Conservation (phyloP, 1,140 invertebrate species). For the Saccostrea cuccullata region DNA sequence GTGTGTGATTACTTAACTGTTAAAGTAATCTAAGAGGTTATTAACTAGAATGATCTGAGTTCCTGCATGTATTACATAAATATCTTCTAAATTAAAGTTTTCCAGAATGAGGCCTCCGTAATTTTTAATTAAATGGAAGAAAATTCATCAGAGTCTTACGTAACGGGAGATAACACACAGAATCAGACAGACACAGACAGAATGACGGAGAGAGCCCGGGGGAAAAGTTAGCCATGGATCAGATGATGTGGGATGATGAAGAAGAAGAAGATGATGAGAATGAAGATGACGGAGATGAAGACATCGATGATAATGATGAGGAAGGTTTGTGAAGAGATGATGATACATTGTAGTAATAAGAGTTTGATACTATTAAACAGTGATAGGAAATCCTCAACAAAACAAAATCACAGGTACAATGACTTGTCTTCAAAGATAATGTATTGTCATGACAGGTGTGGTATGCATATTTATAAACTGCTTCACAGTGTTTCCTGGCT, state of each 20-base stretch:
- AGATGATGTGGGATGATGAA: neutral
- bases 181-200: neutral
- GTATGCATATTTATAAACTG: neutral
- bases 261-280: conserved; percentile 43
- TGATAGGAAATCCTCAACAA: no score
- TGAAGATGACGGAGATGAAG: conserved; percentile 55
- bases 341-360: neutral
- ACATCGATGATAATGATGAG: conserved; percentile 57
- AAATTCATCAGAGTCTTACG: neutral
- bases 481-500: neutral
- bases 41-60: neutral
- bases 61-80: neutral
- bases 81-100: neutral
- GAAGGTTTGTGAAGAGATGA: conserved; percentile 49
- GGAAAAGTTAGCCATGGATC: neutral
- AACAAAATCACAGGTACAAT: no score
- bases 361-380: no score
- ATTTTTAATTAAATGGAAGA: neutral
- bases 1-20: neutral
- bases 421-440: neutral
- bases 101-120: neutral
- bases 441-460: no score
- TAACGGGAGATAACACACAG: neutral
- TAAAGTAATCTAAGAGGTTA: neutral
- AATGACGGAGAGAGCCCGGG: neutral